phyloP scores from a whole-genome alignment of 2,888 invertebrate genomes.

The Aphidius colemani region DNA sequence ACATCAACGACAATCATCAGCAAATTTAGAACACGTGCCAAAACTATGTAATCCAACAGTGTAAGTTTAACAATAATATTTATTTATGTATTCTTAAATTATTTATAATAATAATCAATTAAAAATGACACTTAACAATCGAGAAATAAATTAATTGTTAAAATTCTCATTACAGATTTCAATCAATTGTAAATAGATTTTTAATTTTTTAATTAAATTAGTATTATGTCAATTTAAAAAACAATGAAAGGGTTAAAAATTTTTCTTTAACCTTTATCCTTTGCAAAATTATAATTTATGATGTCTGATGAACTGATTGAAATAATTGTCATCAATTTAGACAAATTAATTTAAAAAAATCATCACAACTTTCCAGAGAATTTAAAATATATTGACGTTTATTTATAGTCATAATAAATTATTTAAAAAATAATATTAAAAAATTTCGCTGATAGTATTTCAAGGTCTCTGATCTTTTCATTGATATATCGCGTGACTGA shows the following conservation, averaged over 20 bases:
- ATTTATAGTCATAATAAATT: too few species aligned
- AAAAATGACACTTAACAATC: too few species aligned
- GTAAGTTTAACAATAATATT: conserved; percentile 41
- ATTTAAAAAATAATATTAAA: too few species aligned
- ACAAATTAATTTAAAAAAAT: too few species aligned
- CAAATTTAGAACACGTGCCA: conserved; percentile 48
- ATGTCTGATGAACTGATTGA: neutral
- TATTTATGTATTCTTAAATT: conserved; percentile 5
- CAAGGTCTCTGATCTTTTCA: neutral
- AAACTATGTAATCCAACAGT: conserved; percentile 55
- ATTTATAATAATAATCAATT: neutral
- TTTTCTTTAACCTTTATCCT: too few species aligned
- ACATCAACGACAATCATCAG: conserved; percentile 43
- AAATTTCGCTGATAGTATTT: neutral
- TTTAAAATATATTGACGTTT: too few species aligned
- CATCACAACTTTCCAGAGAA: too few species aligned
- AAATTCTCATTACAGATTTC: too few species aligned
- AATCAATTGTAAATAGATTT: too few species aligned
- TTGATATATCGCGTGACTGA: conserved; percentile 15
- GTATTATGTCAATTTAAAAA: too few species aligned
- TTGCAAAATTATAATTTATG: neutral
- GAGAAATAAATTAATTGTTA: neutral
- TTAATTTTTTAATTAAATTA: neutral
- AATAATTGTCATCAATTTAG: neutral
- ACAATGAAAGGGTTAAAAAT: too few species aligned